phyloP scores from a whole-genome alignment of 2,888 invertebrate genomes.

The Smittia aterrima region DNA sequence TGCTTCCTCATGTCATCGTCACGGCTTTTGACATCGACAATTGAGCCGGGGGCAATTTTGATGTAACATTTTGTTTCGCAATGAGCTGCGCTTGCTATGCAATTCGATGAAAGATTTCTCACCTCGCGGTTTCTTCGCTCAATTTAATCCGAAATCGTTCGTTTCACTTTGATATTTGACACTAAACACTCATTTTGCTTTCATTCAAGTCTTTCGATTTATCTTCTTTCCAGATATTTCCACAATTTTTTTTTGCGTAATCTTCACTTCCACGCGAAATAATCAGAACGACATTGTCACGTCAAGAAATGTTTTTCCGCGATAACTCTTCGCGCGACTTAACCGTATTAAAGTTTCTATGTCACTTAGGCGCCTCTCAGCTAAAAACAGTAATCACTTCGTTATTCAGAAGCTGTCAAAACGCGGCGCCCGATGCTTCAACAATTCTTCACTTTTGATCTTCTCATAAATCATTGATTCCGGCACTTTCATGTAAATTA shows the following conservation, averaged over 20 bases:
- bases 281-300: conserved; percentile 17
- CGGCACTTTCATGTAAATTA: too few species aligned
- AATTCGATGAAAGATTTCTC: background rate
- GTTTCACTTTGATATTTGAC: background rate
- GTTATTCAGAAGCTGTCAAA: too few species aligned
- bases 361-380: too few species aligned
- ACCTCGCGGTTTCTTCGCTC: background rate
- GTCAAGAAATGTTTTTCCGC: background rate
- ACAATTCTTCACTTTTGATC: too few species aligned
- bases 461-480: too few species aligned
- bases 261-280: conserved; percentile 24
- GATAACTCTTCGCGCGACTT: too few species aligned
- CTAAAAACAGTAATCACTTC: too few species aligned
- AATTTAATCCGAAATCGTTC: background rate
- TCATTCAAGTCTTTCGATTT: conserved; percentile 32
- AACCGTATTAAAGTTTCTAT: too few species aligned
- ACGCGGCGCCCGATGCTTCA: too few species aligned
- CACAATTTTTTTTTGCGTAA: conserved; percentile 2
- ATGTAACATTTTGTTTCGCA: background rate
- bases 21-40: conserved; percentile 30
- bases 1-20: conserved; percentile 34
- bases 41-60: background rate
- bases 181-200: background rate
- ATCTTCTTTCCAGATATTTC: conserved; percentile 14
- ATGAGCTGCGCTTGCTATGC: background rate